Evolutionary conservation across 2,888 invertebrate genomes (phyloP).

Genomic region (Drosophila dives): DNA sequence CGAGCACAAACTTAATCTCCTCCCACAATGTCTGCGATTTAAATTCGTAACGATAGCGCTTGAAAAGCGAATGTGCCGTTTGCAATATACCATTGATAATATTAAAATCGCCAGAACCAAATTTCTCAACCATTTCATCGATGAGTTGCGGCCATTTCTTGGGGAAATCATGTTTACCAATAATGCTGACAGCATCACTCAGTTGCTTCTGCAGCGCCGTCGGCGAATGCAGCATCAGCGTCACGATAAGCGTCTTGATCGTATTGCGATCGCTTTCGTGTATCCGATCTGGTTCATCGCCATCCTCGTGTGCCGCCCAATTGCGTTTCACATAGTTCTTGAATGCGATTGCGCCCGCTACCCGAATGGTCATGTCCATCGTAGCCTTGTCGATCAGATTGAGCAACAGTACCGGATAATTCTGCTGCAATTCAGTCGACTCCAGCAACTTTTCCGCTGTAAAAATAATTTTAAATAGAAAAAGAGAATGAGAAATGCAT

Average conservation of each 20-base stretch:
- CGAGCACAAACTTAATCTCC: constrained; percentile 98
- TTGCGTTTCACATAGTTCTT: constrained; percentile 98
- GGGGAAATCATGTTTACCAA: constrained; percentile 98
- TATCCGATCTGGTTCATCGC: constrained; percentile 92
- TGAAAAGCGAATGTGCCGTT: constrained; percentile 98
- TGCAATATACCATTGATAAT: constrained; percentile 97
- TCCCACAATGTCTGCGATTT: constrained; percentile 97
- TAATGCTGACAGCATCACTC: constrained; percentile 97
- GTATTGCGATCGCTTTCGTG: constrained; percentile 91
- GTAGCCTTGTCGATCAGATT: constrained; percentile 94
- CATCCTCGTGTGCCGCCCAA: constrained; percentile 91
- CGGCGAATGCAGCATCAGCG: constrained; percentile 96
- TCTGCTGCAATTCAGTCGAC: constrained; percentile 95
- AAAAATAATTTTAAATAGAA: not conserved
- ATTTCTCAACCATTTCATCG: constrained; percentile 96
- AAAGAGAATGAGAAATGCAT: not conserved
- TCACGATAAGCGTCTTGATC: constrained; percentile 94
- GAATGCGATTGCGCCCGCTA: constrained; percentile 96
- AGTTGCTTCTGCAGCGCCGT: constrained; percentile 96
- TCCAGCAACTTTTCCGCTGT: constrained; percentile 96
- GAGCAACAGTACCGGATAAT: constrained; percentile 94
- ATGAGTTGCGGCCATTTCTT: constrained; percentile 97
- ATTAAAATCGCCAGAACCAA: constrained; percentile 95
- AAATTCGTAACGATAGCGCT: constrained; percentile 97
- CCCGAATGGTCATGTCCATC: constrained; percentile 92